Base-by-base conservation (phyloP, 2,113 vertebrate species). In the Ceuthmochares aereus region DNA sequence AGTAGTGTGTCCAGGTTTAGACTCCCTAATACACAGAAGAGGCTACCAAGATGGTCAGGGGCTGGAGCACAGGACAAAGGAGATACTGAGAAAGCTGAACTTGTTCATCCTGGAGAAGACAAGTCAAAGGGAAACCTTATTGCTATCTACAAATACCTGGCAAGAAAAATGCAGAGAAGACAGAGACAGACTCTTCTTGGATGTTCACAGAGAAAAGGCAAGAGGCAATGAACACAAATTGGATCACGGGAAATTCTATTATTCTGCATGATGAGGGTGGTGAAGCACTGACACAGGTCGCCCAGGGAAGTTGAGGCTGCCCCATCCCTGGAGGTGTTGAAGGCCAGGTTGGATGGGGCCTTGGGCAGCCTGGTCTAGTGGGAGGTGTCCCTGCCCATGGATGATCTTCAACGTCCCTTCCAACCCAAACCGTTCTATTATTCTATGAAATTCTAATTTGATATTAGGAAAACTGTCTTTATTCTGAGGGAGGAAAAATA, bases 231-330 rank as follows among this genome's bases (percentile, higher is more conserved):
- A 54, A 86, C 0, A 2, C 30, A 80, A 85, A 93, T 11, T 7
- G 0, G 0, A 77, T 58, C 11, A 66, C 0, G 0, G 4, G 14
- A 91, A 94, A 84, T 62, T 74, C 7, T 7, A 42, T 8, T 59
- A 32, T 19, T 72, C 26, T 83, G 40, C 58, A 40, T 40, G 40
- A 40, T 40, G 40, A 40, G 40, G 40, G 40, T 40, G 40, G 40
- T 10, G 40, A 40, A 40, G 40, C 40, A 12, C 40, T 40, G 12
- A 12, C 40, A 40, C 40, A 40, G 9, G 40, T 40, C 12, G 40
- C 40, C 40, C 40, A 40, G 40, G 40, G 40, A 40, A 40, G 40
- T 40, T 40, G 40, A 10, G 40, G 40, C 9, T 40, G 40, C 40
- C 40, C 40, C 40, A 9, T 40, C 40, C 40, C 12, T 40, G 40